Conservation (phyloP, 2,888 invertebrate genomes). For the Volucella bombylans region DNA sequence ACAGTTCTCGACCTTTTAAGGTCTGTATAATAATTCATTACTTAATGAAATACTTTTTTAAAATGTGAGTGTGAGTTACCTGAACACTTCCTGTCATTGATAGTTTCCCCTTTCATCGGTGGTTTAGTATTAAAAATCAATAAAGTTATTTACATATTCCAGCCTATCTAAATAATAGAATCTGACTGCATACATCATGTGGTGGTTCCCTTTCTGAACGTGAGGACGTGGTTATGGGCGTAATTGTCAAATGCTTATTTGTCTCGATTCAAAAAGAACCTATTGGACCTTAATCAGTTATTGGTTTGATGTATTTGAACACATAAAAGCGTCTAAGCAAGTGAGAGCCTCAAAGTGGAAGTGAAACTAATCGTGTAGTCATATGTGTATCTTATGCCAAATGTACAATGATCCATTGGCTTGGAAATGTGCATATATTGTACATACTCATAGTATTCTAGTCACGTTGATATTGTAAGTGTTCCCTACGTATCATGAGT, state of each 20-base stretch:
- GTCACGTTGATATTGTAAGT: slow-evolving; percentile 10
- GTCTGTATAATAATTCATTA: neutral
- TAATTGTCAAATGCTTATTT: neutral
- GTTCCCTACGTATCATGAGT: neutral
- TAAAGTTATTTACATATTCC: slow-evolving; percentile 39
- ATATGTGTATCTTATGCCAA: neutral
- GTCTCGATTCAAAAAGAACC: neutral
- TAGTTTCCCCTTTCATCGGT: slow-evolving; percentile 10
- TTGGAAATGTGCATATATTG: neutral
- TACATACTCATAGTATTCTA: neutral
- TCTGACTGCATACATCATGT: slow-evolving; percentile 34
- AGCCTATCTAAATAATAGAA: slow-evolving; percentile 31
- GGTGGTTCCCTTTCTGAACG: slow-evolving; percentile 24
- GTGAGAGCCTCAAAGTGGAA: slow-evolving; percentile 13
- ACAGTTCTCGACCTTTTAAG: too few relatives aligned
- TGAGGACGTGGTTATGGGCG: neutral
- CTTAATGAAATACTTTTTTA: neutral
- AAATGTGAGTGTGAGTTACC: neutral
- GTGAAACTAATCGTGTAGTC: neutral
- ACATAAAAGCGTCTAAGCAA: slow-evolving; percentile 17
- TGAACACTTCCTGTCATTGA: slow-evolving; percentile 27
- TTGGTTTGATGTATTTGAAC: slow-evolving; percentile 36
- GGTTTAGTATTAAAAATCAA: slow-evolving; percentile 15
- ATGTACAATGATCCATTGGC: neutral
- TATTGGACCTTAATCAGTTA: neutral